Base-by-base conservation (phyloP, 2,113 vertebrate genomes). In the Rhinichthys klamathensis region DNA sequence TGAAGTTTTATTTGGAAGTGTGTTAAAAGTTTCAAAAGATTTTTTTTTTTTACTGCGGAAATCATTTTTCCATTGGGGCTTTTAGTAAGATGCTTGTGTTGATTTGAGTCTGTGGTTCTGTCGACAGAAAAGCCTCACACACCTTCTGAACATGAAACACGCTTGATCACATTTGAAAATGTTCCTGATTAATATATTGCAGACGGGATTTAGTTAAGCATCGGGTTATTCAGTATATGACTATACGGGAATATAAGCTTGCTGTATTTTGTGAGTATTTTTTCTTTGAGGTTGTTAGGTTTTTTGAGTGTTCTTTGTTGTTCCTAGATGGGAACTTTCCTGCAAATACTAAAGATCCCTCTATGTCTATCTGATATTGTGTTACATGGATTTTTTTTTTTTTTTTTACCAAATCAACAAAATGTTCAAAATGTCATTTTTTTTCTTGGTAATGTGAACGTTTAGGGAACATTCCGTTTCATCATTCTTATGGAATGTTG, bases 1-100 rank as follows among this genome's bases (percentile, higher is more conserved):
- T 87, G 49, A 77, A 85, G 80, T 89, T 85, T 85, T 67, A 80
- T 85, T 83, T 89, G 79, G 85, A 74, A 75, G 84, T 73, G 72
- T 85, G 84, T 80, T 75, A 72, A 70, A 86, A 60, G 46, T 86
- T 85, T 85, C 25, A 82, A 79, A 30, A 80, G 85, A 89, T 75
- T 76, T 84, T 87, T 88, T 87, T 88, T 63, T 87, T 41, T 41
- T 54, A 86, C 46, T 61, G 74, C 80, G 87, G 80, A 86, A 86
- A 76, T 63, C 67, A n/a, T 77, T 72, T 86, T 83, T 80, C 72
- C 21, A 56, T 80, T 75, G 83, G 44, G 81, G 87, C 41, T 79
- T 88, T 82, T 13, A 32, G 80, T 25, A 25, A 11, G 74, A 84
- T 88, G 79, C 70, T 46, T 46, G 61, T 56, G 76, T 63, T 80